These are phyloP conservation scores for Catharus fuscescens DNA, from an alignment of 2,113 vertebrate genomes.

Conservation along the genomic window DNA sequence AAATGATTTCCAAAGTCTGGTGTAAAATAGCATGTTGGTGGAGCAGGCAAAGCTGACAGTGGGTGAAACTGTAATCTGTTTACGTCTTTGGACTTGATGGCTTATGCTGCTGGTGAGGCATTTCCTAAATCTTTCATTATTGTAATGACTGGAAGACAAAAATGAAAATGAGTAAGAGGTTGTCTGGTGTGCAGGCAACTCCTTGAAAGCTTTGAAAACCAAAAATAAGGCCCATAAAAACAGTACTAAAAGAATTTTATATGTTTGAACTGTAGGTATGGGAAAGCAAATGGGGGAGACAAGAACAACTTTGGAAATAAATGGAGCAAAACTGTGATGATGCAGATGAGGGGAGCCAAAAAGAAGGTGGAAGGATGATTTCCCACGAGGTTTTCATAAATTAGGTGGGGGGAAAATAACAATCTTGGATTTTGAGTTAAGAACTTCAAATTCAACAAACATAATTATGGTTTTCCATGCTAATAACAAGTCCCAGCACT, in stretches of 20 bases:
- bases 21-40: constrained; percentile 56
- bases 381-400: background rate
- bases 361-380: background rate
- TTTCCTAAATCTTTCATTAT: constrained; percentile 37
- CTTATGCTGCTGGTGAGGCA: constrained; percentile 28
- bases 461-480: background rate
- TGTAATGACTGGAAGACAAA: constrained; percentile 38
- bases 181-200: background rate
- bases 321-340: background rate
- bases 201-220: constrained; percentile 39
- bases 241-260: constrained; percentile 1
- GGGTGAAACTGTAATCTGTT: constrained; percentile 64
- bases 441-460: background rate
- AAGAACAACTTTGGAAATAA: constrained; percentile 3
- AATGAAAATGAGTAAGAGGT: constrained; percentile 34
- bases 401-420: background rate
- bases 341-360: background rate
- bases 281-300: background rate
- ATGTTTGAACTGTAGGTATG: background rate
- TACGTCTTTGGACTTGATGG: constrained; percentile 43
- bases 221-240: constrained; percentile 12
- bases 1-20: constrained; percentile 65
- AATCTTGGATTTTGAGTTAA: background rate
- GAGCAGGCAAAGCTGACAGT: constrained; percentile 34
- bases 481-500: background rate